phyloP scores from a whole-genome alignment of 2,888 invertebrate species.

The Netelia fuscicornis region DNA sequence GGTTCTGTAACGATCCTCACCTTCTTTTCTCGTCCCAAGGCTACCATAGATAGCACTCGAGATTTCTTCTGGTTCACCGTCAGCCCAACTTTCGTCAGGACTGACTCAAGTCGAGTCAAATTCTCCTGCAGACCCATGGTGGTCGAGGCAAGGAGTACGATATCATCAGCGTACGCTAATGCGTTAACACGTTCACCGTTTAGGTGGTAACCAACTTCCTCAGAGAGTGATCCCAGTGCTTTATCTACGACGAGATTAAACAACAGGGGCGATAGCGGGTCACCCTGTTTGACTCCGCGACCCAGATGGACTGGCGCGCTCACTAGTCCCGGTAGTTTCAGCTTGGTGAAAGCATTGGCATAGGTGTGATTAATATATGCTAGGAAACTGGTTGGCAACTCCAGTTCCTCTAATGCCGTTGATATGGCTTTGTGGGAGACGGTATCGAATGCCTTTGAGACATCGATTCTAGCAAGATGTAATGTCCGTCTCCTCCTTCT shows the following conservation, averaged over 20 bases:
- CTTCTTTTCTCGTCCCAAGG: neutral
- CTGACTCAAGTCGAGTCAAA: neutral
- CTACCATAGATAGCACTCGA: neutral
- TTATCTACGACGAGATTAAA: constrained; percentile 6
- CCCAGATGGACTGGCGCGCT: neutral
- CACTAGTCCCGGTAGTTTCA: neutral
- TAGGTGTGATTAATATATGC: neutral
- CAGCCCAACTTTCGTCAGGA: neutral
- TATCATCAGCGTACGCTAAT: constrained; percentile 11
- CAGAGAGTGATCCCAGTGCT: too few relatives aligned
- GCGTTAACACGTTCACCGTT: neutral
- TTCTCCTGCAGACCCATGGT: neutral
- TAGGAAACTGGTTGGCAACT: neutral
- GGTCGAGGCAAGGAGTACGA: constrained; percentile 5
- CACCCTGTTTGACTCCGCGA: neutral
- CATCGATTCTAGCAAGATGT: neutral
- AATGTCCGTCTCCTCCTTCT: neutral
- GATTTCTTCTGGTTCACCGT: neutral
- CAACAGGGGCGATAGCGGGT: constrained; percentile 3
- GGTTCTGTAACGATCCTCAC: neutral
- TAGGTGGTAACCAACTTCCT: neutral
- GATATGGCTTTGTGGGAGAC: neutral
- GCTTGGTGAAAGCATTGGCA: neutral
- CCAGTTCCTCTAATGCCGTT: neutral
- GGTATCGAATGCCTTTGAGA: neutral